phyloP scores from a whole-genome alignment of 1,140 invertebrate species.

The Drosophila ambigua region DNA sequence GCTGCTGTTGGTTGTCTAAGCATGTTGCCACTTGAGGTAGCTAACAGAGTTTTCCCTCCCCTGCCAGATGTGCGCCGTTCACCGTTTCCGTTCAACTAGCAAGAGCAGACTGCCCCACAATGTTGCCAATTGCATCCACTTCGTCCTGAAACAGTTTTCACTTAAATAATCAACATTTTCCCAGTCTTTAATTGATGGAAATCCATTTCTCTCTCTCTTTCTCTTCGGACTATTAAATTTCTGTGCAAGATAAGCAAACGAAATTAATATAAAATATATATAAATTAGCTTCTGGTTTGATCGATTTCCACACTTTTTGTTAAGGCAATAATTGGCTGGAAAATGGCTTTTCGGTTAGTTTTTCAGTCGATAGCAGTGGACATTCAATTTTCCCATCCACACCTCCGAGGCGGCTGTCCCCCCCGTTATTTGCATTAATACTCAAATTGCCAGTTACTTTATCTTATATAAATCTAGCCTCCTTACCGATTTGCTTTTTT shows the following conservation, averaged over 20 bases:
- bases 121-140: constrained; percentile 23
- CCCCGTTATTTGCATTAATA: constrained; percentile 14
- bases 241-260: no score
- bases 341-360: not conserved
- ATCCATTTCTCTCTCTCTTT: no score
- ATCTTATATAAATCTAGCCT: constrained; percentile 52
- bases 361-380: constrained; percentile 15
- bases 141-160: not conserved
- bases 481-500: constrained; percentile 23
- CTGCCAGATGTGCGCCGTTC: constrained; percentile 41
- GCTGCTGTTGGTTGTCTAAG: constrained; percentile 37
- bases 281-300: no score
- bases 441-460: constrained; percentile 6
- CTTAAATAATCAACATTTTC: constrained; percentile 22
- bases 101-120: constrained; percentile 43
- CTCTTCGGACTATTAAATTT: no score
- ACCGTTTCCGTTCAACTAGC: constrained; percentile 45
- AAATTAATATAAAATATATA: not conserved
- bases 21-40: constrained; percentile 37
- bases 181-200: constrained; percentile 7
- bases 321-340: no score
- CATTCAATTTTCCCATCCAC: constrained; percentile 25
- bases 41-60: constrained; percentile 14
- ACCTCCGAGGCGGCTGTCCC: not conserved
- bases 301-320: not conserved